Evolutionary conservation across 2,113 vertebrate genomes (phyloP).

Genomic region (Pteropus alecto): DNA sequence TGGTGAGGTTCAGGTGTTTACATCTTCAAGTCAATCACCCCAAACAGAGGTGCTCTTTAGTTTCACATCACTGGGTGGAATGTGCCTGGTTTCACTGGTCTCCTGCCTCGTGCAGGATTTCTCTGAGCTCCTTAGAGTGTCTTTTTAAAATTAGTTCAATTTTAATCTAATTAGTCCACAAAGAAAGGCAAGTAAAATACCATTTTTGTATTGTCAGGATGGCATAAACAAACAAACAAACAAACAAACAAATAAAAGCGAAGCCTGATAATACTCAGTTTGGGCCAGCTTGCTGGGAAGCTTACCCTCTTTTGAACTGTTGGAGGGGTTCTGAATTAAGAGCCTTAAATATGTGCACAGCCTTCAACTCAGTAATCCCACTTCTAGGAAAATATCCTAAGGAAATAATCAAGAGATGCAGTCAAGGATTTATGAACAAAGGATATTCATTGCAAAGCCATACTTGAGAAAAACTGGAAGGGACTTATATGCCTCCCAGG

Average conservation of each 20-base stretch:
- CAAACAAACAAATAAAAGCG: background rate
- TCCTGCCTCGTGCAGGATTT: background rate
- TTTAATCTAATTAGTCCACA: background rate
- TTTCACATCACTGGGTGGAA: background rate
- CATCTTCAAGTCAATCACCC: background rate
- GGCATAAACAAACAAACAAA: background rate
- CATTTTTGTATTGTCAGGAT: background rate
- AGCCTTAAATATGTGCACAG: background rate
- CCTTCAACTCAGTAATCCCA: background rate
- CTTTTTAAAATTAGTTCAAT: background rate
- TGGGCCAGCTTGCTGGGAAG: background rate
- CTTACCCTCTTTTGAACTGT: background rate
- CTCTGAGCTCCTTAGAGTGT: background rate
- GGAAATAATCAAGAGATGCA: conserved; percentile 18
- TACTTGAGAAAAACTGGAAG: background rate
- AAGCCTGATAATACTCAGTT: background rate
- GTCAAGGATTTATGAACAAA: background rate
- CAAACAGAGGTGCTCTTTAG: background rate
- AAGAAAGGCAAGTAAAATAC: background rate
- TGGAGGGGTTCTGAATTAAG: background rate
- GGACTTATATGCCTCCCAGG: background rate
- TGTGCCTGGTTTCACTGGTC: background rate
- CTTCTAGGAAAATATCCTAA: conserved; percentile 30
- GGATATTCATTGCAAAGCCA: background rate
- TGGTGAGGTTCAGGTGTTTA: background rate